These are phyloP conservation scores for Leptinotarsa undecemlineata DNA, from an alignment of 1,140 invertebrate species.

Conservation along the genomic window DNA sequence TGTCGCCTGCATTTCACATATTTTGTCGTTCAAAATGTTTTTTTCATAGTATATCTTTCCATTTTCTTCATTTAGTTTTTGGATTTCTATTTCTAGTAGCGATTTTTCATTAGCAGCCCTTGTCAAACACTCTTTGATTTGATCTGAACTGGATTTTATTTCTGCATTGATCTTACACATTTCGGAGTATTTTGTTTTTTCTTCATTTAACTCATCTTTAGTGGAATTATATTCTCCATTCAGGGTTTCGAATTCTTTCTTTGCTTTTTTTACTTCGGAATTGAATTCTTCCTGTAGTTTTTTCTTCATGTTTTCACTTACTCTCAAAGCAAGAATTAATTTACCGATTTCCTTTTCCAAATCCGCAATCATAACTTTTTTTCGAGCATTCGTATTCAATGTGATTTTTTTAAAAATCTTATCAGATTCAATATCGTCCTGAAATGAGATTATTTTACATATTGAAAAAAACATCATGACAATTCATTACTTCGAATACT, in stretches of 20 bases:
- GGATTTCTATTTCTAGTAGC: constrained; percentile 52
- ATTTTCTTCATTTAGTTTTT: constrained; percentile 59
- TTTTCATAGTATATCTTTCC: constrained; percentile 49
- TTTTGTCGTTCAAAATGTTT: constrained; percentile 58
- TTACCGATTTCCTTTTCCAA: constrained; percentile 80
- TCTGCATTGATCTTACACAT: constrained; percentile 59
- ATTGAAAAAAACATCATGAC: no score
- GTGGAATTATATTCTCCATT: constrained; percentile 41
- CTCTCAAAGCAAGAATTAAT: constrained; percentile 65
- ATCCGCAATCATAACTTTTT: constrained; percentile 78
- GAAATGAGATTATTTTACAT: constrained; percentile 10
- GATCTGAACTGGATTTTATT: constrained; percentile 57
- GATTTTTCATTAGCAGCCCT: constrained; percentile 57
- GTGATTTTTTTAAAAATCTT: constrained; percentile 56
- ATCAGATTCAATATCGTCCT: constrained; percentile 57
- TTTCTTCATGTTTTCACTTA: constrained; percentile 61
- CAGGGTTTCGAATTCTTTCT: constrained; percentile 44
- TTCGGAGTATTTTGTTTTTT: constrained; percentile 59
- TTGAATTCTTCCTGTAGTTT: constrained; percentile 57
- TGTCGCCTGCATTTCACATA: constrained; percentile 61
- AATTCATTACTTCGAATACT: not conserved
- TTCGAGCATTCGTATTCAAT: constrained; percentile 69
- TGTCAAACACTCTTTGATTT: constrained; percentile 55
- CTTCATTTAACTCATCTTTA: constrained; percentile 56
- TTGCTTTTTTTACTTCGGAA: constrained; percentile 54